Base-by-base conservation (phyloP, 2,797 vertebrate species). In the Alectoris magna region DNA sequence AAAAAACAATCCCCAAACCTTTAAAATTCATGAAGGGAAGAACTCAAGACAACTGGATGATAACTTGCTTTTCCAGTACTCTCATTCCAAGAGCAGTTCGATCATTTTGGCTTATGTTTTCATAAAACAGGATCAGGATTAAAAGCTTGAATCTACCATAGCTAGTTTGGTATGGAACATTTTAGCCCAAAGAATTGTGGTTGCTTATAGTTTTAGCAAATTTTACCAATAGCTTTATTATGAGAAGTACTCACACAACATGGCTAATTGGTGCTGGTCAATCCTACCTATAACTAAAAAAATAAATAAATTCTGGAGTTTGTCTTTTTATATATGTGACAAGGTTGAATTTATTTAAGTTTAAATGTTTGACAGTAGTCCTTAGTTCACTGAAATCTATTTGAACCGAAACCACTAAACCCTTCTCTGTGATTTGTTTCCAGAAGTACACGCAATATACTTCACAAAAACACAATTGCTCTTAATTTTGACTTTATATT, bases 401-500 rank as follows among this genome's bases (percentile, higher is more conserved):
- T 13, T 91, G 76, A 85, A 74, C 23, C 39, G 53, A 91, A 96
- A 77, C 90, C 83, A 73, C 64, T 83, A 84, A 95, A 88, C 55
- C 48, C 41, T 90, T 92, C 53, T 84, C 84, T 88, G 56, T 95
- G 83, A 91, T 93, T 95, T 91, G 63, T 95, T 95, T 96, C 88
- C 83, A 94, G 86, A 93, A 92, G 24, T 87, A 84, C 46, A 83
- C 68, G 74, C 41, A 91, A 79, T 91, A 77, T 83, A 85, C 63
- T 87, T 90, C 59, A 79, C 66, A 83, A 93, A 94, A 95, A 77
- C 69, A 79, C 77, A 92, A 82, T 95, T 95, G 39, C 66, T 96
- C 90, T 95, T 94, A 93, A 91, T 94, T 96, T 95, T 94, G 15
- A 75, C 84, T 87, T 93, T 93, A 80, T 95, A 80, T 84, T 70